phyloP scores from a whole-genome alignment of 2,888 invertebrate species.

The Macrosoma leucophasiata region DNA sequence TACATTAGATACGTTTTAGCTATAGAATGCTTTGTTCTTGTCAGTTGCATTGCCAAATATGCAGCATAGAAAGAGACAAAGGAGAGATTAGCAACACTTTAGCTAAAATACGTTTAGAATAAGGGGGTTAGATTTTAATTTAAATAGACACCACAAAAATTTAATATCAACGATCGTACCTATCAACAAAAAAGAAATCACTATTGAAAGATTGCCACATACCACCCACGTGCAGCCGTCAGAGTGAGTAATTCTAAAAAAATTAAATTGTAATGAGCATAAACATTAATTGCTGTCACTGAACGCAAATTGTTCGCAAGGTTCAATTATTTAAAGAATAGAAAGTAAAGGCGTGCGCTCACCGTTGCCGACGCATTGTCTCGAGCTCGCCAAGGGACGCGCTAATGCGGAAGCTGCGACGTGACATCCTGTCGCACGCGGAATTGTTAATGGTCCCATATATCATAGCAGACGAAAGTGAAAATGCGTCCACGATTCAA shows the following conservation, averaged over 20 bases:
- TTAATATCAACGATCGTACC: no score
- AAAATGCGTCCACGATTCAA: conserved; percentile 55
- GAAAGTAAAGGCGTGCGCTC: conserved; percentile 18
- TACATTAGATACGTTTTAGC: no score
- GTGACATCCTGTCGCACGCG: conserved; percentile 55
- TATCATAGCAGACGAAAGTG: conserved; percentile 57
- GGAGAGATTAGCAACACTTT: no score
- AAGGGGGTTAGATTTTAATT: no score
- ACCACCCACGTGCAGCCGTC: no score
- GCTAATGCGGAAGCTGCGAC: conserved; percentile 51
- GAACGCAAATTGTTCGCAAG: conserved; percentile 2
- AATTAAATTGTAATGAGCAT: conserved; percentile 42
- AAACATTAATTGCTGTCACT: conserved; percentile 37
- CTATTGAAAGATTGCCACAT: no score
- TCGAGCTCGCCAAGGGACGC: conserved; percentile 38
- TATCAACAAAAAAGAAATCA: no score
- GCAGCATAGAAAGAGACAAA: no score
- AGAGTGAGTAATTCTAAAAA: conserved; percentile 33
- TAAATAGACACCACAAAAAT: no score
- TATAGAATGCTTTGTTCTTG: no score
- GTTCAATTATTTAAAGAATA: conserved; percentile 17
- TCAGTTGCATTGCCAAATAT: no score
- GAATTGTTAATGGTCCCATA: conserved; percentile 58
- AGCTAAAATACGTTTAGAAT: no score
- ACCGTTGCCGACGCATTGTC: conserved; percentile 26